Base-by-base conservation (phyloP, 2,113 vertebrate species). In the Alectura lathami region DNA sequence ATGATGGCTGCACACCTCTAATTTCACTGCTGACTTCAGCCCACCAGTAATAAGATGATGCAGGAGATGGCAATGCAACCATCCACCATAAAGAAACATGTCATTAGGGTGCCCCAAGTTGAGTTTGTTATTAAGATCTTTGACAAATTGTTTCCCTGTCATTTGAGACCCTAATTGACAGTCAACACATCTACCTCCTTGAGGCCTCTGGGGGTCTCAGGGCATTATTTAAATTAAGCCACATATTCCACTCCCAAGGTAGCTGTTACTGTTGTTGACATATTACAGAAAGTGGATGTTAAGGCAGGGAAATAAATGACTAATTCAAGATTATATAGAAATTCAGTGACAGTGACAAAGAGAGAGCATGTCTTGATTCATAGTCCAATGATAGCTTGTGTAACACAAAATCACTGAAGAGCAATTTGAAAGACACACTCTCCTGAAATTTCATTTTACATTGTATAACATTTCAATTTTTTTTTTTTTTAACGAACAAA, bases 11-110 rank as follows among this genome's bases (percentile, higher is more conserved):
- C 80, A 92, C 62, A 42, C 24, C 82, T 69, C 83, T 86, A 62
- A n/a, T 54, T 95, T 80, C 93, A 92, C 74, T 88, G 87, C 86
- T 54, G 76, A 89, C 86, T 88, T 88, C 85, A 83, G 72, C 57
- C 17, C 54, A 50, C 56, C 67, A 22, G 74, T 54, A 70, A 70
- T 57, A 54, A 68, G 27, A 88, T 40, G 26, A 30, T 27, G 56
- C 50, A 72, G 64, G 27, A 53, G 64, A 63, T 67, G 68, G 62
- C 56, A 64, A 59, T 76, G 63, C 74, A 82, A 89, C 73, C 47
- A 54, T 36, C 68, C 62, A 42, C n/a, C 24, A 48, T 47, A 69
- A 87, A 76, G 90, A 91, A 83, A 45, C 12, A 30, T 17, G 67
- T 30, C 50, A 23, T 32, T 50, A 79, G 11, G 38, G 60, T 54